A percentile compares a stretch with the other conserved stretches of the same genome.
phyloP scores from a whole-genome alignment of 2,888 invertebrate genomes.

The Lacanobia oleracea region DNA sequence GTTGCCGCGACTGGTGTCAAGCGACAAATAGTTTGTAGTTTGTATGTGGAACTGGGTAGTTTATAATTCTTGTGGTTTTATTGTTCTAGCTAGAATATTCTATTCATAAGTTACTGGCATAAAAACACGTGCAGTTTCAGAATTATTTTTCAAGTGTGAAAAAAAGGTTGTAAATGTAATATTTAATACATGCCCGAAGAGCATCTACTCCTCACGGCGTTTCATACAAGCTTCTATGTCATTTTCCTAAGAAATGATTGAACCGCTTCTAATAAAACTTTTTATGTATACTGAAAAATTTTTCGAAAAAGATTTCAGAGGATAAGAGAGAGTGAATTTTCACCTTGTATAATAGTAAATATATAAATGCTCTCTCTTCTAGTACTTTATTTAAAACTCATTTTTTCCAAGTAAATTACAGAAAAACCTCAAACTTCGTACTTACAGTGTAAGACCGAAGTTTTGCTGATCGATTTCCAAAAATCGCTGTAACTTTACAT shows the following conservation, averaged over 20 bases:
- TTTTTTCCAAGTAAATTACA: background rate
- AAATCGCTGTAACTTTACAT: background rate
- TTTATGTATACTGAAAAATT: too few species aligned
- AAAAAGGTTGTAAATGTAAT: too few species aligned
- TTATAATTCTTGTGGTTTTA: background rate
- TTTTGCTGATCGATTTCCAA: background rate
- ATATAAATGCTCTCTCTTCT: background rate
- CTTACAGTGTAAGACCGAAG: background rate
- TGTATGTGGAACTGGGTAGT: constrained; percentile 13
- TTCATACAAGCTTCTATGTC: too few species aligned
- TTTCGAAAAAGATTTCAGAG: too few species aligned
- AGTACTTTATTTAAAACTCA: background rate
- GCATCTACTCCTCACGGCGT: too few species aligned
- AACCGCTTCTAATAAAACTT: too few species aligned
- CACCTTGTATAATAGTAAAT: too few species aligned
- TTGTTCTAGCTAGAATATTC: background rate
- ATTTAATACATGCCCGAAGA: too few species aligned
- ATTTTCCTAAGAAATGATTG: too few species aligned
- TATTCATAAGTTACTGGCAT: background rate
- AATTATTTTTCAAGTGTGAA: too few species aligned
- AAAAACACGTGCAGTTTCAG: too few species aligned
- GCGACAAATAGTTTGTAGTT: constrained; percentile 52
- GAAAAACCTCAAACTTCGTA: background rate
- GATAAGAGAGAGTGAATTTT: too few species aligned
- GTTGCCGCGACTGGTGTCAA: constrained; percentile 22